phyloP scores from a whole-genome alignment of 35 echinoderm and acorn worm species.

The Heliocidaris tuberculata region DNA sequence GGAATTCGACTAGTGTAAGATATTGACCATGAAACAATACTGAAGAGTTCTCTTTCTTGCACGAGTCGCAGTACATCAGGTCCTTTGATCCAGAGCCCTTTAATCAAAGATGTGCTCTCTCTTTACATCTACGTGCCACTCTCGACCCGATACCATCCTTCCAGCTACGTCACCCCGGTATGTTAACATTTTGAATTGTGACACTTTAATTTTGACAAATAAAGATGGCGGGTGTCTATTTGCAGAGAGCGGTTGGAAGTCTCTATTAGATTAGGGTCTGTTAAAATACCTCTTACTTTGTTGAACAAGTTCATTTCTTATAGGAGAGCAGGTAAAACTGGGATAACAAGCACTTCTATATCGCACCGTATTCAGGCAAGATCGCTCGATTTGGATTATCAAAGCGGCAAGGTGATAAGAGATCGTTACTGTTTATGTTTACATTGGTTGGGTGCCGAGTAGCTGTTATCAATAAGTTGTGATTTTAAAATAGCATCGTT shows the following conservation, averaged over 20 bases:
- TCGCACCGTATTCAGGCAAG: not conserved
- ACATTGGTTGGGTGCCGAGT: not conserved
- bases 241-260: not conserved
- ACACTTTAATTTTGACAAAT: conserved; percentile 17
- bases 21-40: too few relatives aligned
- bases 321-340: not conserved
- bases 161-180: conserved; percentile 15
- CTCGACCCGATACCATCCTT: not conserved
- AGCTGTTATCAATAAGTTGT: not conserved
- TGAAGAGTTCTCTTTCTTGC: too few relatives aligned
- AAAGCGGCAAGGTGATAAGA: not conserved
- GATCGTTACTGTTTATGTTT: not conserved
- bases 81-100: not conserved
- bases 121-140: not conserved
- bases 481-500: not conserved
- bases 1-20: too few relatives aligned
- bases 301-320: too few relatives aligned
- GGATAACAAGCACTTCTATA: not conserved
- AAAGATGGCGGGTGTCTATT: conserved; percentile 31
- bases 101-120: not conserved
- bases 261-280: conserved; percentile 21
- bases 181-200: conserved; percentile 43
- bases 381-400: not conserved
- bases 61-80: too few relatives aligned
- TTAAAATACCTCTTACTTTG: not conserved